These are phyloP conservation scores for Melanotaenia duboulayi DNA, from an alignment of 2,113 vertebrate genomes.

Conservation along the genomic window DNA sequence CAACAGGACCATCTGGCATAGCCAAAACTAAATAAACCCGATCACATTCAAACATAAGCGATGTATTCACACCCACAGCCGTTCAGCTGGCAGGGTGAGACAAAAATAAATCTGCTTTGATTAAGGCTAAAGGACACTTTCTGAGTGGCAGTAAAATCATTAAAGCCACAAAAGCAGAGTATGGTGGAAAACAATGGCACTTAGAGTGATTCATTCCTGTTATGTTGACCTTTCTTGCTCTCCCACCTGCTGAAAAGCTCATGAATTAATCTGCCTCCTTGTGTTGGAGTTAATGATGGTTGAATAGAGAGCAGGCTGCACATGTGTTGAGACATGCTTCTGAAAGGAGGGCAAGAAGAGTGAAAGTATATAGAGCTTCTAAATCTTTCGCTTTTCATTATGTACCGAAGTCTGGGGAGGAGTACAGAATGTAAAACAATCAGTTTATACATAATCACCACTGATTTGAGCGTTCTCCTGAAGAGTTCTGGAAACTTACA, in stretches of 20 bases:
- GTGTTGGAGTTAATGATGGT: conserved; percentile 46
- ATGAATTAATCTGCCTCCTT: conserved; percentile 55
- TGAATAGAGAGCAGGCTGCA: conserved; percentile 43
- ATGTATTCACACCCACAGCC: conserved; percentile 17
- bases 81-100: conserved; percentile 12
- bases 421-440: not conserved
- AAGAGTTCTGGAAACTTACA: not conserved
- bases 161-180: not conserved
- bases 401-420: not conserved
- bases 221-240: conserved; percentile 62
- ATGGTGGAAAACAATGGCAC: conserved; percentile 16
- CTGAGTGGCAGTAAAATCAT: conserved; percentile 34
- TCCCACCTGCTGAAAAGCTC: conserved; percentile 56
- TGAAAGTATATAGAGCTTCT: not conserved
- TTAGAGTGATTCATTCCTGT: conserved; percentile 57
- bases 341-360: not conserved
- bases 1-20: conserved; percentile 62
- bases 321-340: conserved; percentile 9
- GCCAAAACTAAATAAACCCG: conserved; percentile 65
- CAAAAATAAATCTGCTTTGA: conserved; percentile 50
- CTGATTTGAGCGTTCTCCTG: not conserved
- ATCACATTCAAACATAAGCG: conserved; percentile 60
- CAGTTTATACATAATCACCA: not conserved
- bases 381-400: not conserved
- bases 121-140: conserved; percentile 58